A percentile compares a stretch with the other conserved stretches of the same genome.
phyloP scores from a whole-genome alignment of 2,113 vertebrate genomes.

The Paralichthys olivaceus region DNA sequence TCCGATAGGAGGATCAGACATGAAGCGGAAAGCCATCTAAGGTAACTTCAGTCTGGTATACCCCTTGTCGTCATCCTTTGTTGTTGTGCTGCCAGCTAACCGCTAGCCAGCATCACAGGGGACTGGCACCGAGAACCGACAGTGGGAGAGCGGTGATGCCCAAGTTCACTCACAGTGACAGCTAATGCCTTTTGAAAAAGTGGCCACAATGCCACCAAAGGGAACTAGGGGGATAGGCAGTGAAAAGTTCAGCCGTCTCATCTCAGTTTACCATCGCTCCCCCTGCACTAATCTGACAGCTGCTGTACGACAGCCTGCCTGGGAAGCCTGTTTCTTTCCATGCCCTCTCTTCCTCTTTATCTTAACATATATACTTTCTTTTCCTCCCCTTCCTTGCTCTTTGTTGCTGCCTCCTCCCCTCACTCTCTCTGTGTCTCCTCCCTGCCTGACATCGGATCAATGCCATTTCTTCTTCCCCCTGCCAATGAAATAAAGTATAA shows the following conservation, averaged over 20 bases:
- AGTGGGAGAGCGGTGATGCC: slow-evolving; percentile 30
- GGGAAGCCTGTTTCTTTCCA: slow-evolving; percentile 1
- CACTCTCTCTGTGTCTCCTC: neutral
- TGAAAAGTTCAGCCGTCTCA: slow-evolving; percentile 64
- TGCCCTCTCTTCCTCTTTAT: slow-evolving; percentile 12
- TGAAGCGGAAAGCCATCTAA: slow-evolving; percentile 22
- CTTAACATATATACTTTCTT: slow-evolving; percentile 21
- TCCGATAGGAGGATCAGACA: slow-evolving; percentile 23
- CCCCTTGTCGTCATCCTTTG: slow-evolving; percentile 33
- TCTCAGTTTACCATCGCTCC: slow-evolving; percentile 45
- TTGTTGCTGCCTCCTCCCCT: neutral
- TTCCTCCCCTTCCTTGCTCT: neutral
- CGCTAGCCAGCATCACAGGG: slow-evolving; percentile 46
- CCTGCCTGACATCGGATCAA: slow-evolving; percentile 26
- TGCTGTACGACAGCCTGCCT: slow-evolving; percentile 32
- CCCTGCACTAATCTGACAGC: slow-evolving; percentile 66
- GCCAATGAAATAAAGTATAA: slow-evolving; percentile 32
- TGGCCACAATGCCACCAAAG: slow-evolving; percentile 44
- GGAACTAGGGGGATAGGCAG: slow-evolving; percentile 39
- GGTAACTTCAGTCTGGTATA: slow-evolving; percentile 24
- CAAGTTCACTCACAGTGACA: slow-evolving; percentile 60
- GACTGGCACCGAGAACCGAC: slow-evolving; percentile 49
- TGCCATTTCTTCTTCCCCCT: neutral
- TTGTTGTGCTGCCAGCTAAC: slow-evolving; percentile 48
- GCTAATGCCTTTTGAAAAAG: slow-evolving; percentile 59